Evolutionary conservation across 2,888 invertebrate genomes (phyloP).

Genomic region (Caradrina clavipalpis): DNA sequence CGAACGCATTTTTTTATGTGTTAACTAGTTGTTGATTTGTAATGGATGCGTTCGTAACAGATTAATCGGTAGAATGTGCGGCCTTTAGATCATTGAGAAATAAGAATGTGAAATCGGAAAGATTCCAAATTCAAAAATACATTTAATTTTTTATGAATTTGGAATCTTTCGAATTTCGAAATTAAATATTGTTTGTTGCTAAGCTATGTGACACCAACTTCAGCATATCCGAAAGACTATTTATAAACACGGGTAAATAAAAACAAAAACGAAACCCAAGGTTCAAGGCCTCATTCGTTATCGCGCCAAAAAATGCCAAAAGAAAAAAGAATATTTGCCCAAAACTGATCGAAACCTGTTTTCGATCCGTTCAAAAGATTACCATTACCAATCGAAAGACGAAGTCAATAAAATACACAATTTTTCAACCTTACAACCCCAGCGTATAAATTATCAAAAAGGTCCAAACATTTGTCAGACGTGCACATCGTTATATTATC

Average conservation of each 20-base stretch:
- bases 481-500: constrained; percentile 47
- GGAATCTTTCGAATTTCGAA: neutral
- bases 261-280: constrained; percentile 35
- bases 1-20: constrained; percentile 33
- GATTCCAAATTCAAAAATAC: too few species aligned
- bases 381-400: constrained; percentile 66
- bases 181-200: constrained; percentile 5
- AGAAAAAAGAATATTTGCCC: constrained; percentile 42
- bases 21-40: constrained; percentile 11
- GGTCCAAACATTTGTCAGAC: constrained; percentile 44
- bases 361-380: constrained; percentile 59
- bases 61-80: neutral
- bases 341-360: constrained; percentile 61
- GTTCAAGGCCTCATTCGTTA: constrained; percentile 65
- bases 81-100: too few species aligned
- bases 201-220: constrained; percentile 12
- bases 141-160: too few species aligned
- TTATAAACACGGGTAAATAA: constrained; percentile 35
- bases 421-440: constrained; percentile 68
- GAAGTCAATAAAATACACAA: constrained; percentile 66
- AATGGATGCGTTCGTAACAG: neutral
- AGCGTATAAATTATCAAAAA: constrained; percentile 61
- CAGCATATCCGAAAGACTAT: constrained; percentile 27
- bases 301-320: constrained; percentile 48
- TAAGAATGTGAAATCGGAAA: too few species aligned